phyloP scores from a whole-genome alignment of 1,140 invertebrate genomes.

The Neodiprion pinetum region DNA sequence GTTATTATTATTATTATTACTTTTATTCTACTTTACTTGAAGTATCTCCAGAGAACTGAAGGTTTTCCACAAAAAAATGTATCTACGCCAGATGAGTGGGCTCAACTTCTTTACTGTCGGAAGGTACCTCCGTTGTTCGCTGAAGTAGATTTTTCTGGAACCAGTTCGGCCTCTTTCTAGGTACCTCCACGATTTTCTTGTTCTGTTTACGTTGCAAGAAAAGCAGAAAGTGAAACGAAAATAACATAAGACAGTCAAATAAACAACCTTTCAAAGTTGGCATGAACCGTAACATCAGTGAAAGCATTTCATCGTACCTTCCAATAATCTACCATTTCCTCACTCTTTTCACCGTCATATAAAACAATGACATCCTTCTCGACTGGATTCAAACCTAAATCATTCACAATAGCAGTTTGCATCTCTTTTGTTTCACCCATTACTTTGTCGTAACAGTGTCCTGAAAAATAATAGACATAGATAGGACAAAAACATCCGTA shows the following conservation, averaged over 20 bases:
- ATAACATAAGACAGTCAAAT: conserved; percentile 22
- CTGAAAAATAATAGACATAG: conserved; percentile 54
- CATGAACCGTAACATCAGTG: background rate
- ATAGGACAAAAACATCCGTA: conserved; percentile 19
- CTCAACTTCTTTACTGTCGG: conserved; percentile 73
- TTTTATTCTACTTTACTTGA: background rate
- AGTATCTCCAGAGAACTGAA: background rate
- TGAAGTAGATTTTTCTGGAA: conserved; percentile 84
- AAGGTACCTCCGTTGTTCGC: conserved; percentile 72
- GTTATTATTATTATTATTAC: too few species aligned
- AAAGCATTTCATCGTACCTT: conserved; percentile 48
- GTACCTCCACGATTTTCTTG: conserved; percentile 77
- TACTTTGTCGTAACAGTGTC: conserved; percentile 82
- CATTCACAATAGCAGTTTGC: conserved; percentile 74
- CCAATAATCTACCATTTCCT: conserved; percentile 61
- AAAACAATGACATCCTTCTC: conserved; percentile 85
- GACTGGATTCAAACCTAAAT: conserved; percentile 74
- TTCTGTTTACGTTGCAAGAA: conserved; percentile 44
- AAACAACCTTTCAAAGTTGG: conserved; percentile 9
- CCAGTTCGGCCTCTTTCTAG: conserved; percentile 77
- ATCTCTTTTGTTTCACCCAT: conserved; percentile 80
- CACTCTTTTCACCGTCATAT: conserved; percentile 79
- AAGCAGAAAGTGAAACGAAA: conserved; percentile 32
- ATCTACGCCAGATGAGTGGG: conserved; percentile 72
- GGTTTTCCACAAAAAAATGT: background rate